Evolutionary conservation across 2,888 invertebrate species (phyloP), one percentile per base, ranked within the genome.

Genomic region (Diarsia brunnea): DNA sequence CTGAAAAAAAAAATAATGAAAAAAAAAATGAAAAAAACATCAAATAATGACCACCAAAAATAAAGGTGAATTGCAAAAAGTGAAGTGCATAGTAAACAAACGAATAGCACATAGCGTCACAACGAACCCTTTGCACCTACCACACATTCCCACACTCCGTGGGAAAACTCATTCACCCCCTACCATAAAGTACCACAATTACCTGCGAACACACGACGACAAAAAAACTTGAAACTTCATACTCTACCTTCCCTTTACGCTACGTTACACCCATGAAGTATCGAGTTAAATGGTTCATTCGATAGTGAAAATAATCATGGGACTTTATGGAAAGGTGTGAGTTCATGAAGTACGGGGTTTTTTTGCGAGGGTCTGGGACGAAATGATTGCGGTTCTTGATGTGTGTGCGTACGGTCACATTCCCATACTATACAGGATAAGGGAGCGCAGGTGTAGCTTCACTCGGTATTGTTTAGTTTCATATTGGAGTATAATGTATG

Each of bases 111-210:
- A 88, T 87, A 85, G 69, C 86, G 83, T 81, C 77, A 86, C 86
- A 86, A 70, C 85, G 87, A 92, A 92, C 95, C 95, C 87, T 94
- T 95, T 95, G 93, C 95, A 95, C 95, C 95, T 95, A 73, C 14
- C 85, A 81, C 87, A 91, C 92, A 95, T 96, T 96, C 96, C 95
- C 96, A 96, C 95, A 96, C 94, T 94, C 89, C 96, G 96, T 95
- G 96, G 93, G 96, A 95, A 96, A 89, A 79, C 51, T 68, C 87
- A 90, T 87, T 89, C 92, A 92, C 94, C 91, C 93, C 92, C 85
- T 90, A 79, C 87, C 90, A 95, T 93, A 90, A 96, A 96, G 94
- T 90, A 93, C 93, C 87, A 86, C 88, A 90, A 92, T 92, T 82
- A 86, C 84, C 83, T 86, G 86, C 89, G 88, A 87, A 88, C 89